Base-by-base conservation (phyloP, 2,113 vertebrate genomes). In the Hyperopisus bebe region DNA sequence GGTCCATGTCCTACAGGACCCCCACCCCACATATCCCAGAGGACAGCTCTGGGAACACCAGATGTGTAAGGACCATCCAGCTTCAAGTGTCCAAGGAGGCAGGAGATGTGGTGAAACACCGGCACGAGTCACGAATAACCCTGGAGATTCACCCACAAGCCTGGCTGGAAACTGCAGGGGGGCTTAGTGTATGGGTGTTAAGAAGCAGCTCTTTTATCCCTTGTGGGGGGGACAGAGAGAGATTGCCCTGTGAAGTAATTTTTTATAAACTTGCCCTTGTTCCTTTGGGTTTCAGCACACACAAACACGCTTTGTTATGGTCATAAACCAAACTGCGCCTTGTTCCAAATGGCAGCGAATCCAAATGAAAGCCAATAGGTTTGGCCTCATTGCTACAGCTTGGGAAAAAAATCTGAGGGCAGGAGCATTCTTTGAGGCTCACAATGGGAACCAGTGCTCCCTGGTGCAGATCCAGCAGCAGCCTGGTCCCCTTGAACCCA, bases 371-470 rank as follows among this genome's bases (percentile, higher is more conserved):
- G 93, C 92, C 93, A 95, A 95, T 94, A 94, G 92, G 93, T 91
- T 93, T 94, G 94, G 94, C 94, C 95, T 95, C 94, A 94, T 95
- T 95, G 95, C 92, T 95, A 91, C 92, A 91, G 92, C 94, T 94
- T 93, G 90, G 91, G 94, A 42, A 51, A 53, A 24, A 92, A 93
- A 94, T 94, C 91, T 93, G 94, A 92, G 92, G 92, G 93, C 94
- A 92, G 92, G 94, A 93, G 88, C 88, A 93, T 95, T 95, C 95
- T 94, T 94, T 94, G 94, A 92, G 93, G 94, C 90, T 94, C 94
- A 95, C 93, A 94, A 95, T 94, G 93, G 93, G 94, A 95, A 94
- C 93, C 94, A 93, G 94, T 94, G 94, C 94, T 94, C 94, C 94
- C 94, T 66, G 87, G 55, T 66, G 35, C 55, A 6, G 42, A 35